Evolutionary conservation across 2,113 vertebrate genomes (phyloP), one percentile per base, ranked within the genome.

Genomic region (Carassius carassius): DNA sequence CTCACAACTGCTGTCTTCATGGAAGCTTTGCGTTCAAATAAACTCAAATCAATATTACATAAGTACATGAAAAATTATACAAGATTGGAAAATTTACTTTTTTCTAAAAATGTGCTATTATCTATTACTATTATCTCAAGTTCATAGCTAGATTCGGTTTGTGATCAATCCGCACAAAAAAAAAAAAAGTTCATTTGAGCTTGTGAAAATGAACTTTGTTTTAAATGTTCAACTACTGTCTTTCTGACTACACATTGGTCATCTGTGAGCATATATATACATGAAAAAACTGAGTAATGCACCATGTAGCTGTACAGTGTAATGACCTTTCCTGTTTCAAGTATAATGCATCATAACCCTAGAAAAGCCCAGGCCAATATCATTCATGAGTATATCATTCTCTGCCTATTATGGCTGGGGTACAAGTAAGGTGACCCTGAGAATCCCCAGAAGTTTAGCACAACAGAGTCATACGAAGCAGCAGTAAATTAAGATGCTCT

Each of bases 401-500:
- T 72, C 49, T 49, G 78, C 60, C 60, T 49, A 65, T 80, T 49
- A 80, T 16, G n/a, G 78, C 60, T 72, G 51, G 67, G 65, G 65
- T 70, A 44, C 65, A 80, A 37, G 60, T 51, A 56, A 76, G 84
- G 84, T 81, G 86, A 87, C 83, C 73, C 51, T 82, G 63, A 87
- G 78, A 84, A 65, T 25, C 54, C 65, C 47, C 73, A 78, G 74
- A 78, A 81, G 37, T 70, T 51, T 35, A 16, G 44, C 17, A 37
- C 25, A 54, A 70, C 35, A 78, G 75, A 32, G 78, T 62, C 60
- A 78, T 62, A n/a, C 44, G 72, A 58, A 41, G 54, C 62, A 56
- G 84, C 87, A 81, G 85, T 88, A 84, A 88, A 88, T 88, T 86
- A 88, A 86, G 77, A 86, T 73, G 78, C 81, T 80, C 84, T 67